Evolutionary conservation across 1,140 invertebrate species (phyloP), one percentile per base, ranked within the genome.

Genomic region (Bombus confusus): DNA sequence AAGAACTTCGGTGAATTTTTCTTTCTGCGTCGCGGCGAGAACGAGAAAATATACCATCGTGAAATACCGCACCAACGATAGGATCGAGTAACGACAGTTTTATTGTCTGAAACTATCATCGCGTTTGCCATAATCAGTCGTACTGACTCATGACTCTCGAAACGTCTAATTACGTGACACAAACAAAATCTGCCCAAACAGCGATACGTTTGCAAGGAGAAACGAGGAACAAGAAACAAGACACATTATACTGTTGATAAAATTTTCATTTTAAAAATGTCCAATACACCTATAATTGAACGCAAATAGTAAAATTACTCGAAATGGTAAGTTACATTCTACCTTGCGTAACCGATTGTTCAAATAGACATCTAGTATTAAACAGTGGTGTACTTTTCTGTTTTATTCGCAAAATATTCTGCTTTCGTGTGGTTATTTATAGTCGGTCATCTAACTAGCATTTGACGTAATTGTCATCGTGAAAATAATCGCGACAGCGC

Each of bases 41-140:
- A n/a, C 31, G 47, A 52, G 22, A 37, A 34, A 34, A 5, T 39
- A 31, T 47, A n/a, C 34, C 41, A 76, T 68, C 34, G 52, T 31
- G 43, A 66, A 68, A 41, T 62, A 57, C 22, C 22, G 2, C 41
- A 31, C 39, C 9, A 62, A 62, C 0, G 57, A 52, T 47, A 47
- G 25, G 28, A 83, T 68, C 25, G 43, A 76, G 39, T 68, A 83
- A 76, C 62, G 59, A 83, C 72, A 12, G 57, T 68, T 83, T 68
- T 76, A 83, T 76, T 68, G 31, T 76, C 28, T 57, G 31, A 57
- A 76, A 52, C 43, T 76, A 43, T 13, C 59, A 18, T 25, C 41
- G 13, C 12, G 41, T 74, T 74, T 43, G 41, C 62, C 39, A 62
- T 57, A 71, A 57, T 80, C 68, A 57, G 68, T 22, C 28, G 13